Conservation (phyloP, 2,888 invertebrate species). For the Himalopsyche anomala region DNA sequence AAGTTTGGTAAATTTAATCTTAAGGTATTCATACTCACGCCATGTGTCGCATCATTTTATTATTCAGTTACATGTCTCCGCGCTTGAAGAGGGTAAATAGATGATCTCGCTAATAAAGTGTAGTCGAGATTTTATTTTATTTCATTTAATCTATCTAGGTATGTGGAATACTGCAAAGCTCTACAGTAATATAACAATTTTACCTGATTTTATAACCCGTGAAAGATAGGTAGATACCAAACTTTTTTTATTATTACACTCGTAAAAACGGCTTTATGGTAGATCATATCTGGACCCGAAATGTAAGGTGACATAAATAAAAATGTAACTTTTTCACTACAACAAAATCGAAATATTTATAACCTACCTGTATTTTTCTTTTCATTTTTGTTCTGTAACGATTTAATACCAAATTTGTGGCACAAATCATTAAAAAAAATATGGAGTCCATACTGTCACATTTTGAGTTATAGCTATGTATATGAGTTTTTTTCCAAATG, state of each 20-base stretch:
- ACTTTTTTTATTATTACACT: background rate
- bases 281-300: background rate
- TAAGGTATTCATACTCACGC: slow-evolving; percentile 31
- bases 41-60: slow-evolving; percentile 26
- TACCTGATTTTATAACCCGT: background rate
- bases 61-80: slow-evolving; percentile 13
- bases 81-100: background rate
- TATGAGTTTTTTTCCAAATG: too few species aligned
- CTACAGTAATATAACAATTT: slow-evolving; percentile 1
- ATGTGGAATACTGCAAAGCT: background rate
- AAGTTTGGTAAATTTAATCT: slow-evolving; percentile 34
- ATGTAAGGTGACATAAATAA: too few species aligned
- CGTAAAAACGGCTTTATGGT: background rate
- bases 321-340: too few species aligned
- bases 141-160: background rate
- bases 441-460: too few species aligned
- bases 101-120: slow-evolving; percentile 22
- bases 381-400: too few species aligned
- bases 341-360: too few species aligned
- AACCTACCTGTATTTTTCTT: too few species aligned
- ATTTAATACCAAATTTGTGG: too few species aligned
- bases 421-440: too few species aligned
- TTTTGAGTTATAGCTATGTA: too few species aligned
- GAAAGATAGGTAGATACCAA: background rate
- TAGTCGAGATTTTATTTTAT: slow-evolving; percentile 21